Evolutionary conservation across 2,113 vertebrate genomes (phyloP), one percentile per base, ranked within the genome.

Genomic region (Urocolius indicus): DNA sequence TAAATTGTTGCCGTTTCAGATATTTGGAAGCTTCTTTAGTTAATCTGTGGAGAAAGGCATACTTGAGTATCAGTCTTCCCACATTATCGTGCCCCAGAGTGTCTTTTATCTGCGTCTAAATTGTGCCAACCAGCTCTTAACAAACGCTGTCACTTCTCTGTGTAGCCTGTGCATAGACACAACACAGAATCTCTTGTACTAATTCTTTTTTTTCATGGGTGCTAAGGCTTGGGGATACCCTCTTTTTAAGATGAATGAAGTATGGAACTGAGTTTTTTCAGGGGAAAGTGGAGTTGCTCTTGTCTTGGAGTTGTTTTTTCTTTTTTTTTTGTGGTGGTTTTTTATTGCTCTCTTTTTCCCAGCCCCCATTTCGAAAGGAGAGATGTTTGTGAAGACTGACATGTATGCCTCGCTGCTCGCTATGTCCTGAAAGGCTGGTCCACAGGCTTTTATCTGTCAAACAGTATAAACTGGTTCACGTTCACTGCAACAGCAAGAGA

Each of bases 1-100:
- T 96, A 97, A 96, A 96, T 87, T 82, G 52, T 95, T 97, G 79
- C 72, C 61, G 61, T 96, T 97, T 94, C 89, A 86, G 90, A 87
- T 29, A 51, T 46, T 38, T 84, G 46, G 75, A 93, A 89, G 95
- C 69, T 96, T 93, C 65, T 34, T 92, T 71, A 90, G 63, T 93
- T 94, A 69, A 68, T 93, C 38, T 84, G 58, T 74, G 73, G 61
- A 82, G 69, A 92, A 75, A 34, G 30, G 49, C 54, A 26, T 30
- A 20, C 26, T 15, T 45, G 4, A 21, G 15, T 63, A 6, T 55
- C 30, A 48, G n/a, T 68, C n/a, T 55, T 86, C 43, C n/a, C 46
- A 11, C 38, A 17, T 11, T 41, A 16, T n/a, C 5, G 0, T 27
- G 48, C 23, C 62, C 34, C 8, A 15, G 34, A 38, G 13, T 30